phyloP scores from a whole-genome alignment of 1,140 invertebrate genomes.

The Drosophila tsacasi region DNA sequence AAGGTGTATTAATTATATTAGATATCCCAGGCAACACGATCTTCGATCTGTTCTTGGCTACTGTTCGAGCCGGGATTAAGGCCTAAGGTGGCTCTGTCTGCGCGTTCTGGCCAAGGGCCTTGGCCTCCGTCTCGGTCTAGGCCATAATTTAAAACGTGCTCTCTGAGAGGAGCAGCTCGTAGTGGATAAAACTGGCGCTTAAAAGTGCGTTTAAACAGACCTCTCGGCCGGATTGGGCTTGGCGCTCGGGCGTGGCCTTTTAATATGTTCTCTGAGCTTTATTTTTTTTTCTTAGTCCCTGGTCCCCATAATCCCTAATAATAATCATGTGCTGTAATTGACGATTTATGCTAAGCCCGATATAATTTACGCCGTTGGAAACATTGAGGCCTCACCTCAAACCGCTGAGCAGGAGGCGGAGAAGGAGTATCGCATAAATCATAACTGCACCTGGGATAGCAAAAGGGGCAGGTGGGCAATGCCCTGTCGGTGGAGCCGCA shows the following conservation, averaged over 20 bases:
- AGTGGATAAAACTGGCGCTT: conserved; percentile 71
- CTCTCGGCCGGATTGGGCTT: conserved; percentile 75
- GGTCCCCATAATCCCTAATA: conserved; percentile 76
- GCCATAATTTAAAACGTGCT: conserved; percentile 64
- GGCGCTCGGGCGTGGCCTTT: conserved; percentile 69
- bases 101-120: conserved; percentile 7
- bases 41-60: conserved; percentile 33
- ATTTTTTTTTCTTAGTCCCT: conserved; percentile 15
- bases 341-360: conserved; percentile 82
- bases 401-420: conserved; percentile 24
- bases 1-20: conserved; percentile 80
- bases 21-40: conserved; percentile 66
- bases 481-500: background rate
- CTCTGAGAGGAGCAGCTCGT: conserved; percentile 22
- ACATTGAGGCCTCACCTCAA: conserved; percentile 64
- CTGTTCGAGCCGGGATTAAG: conserved; percentile 17
- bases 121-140: conserved; percentile 32
- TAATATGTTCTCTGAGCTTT: conserved; percentile 19
- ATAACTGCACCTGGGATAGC: conserved; percentile 75
- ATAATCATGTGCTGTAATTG: conserved; percentile 83
- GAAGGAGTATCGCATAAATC: conserved; percentile 65
- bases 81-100: conserved; percentile 6
- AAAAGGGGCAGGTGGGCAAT: conserved; percentile 20
- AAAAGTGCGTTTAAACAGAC: conserved; percentile 68
- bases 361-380: conserved; percentile 81